Evolutionary conservation across 2,888 invertebrate species (phyloP).

Genomic region (Ligdia adustata): DNA sequence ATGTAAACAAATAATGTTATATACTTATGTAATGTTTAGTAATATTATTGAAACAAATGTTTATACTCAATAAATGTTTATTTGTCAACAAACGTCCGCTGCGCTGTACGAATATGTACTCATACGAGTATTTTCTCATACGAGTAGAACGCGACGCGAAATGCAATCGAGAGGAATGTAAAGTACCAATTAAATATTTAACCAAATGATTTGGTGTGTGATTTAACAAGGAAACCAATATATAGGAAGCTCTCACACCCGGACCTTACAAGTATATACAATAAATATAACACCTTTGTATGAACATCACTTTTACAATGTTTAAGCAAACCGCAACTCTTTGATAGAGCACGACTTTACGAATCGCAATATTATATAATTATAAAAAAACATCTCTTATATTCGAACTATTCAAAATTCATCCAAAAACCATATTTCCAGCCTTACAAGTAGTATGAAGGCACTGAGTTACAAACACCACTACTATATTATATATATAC

Average conservation of each 20-base stretch:
- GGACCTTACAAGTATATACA: slow-evolving; percentile 2
- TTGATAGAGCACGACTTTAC: slow-evolving; percentile 3
- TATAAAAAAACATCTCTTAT: slow-evolving; percentile 43
- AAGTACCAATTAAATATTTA: slow-evolving; percentile 71
- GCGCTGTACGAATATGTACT: slow-evolving; percentile 49
- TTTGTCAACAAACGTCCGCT: slow-evolving; percentile 55
- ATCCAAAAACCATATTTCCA: slow-evolving; percentile 51
- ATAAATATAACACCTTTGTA: slow-evolving; percentile 4
- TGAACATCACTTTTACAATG: slow-evolving; percentile 5
- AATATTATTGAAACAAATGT: slow-evolving; percentile 40
- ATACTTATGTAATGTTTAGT: slow-evolving; percentile 37
- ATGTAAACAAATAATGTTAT: slow-evolving; percentile 43
- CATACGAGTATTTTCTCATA: too few relatives aligned
- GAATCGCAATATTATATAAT: slow-evolving; percentile 25
- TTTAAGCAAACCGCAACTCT: not conserved
- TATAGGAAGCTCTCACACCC: slow-evolving; percentile 41
- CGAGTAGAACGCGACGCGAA: too few relatives aligned
- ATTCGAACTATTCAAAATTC: slow-evolving; percentile 49
- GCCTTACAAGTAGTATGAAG: slow-evolving; percentile 45
- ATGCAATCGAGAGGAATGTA: slow-evolving; percentile 69
- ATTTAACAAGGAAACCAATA: slow-evolving; percentile 41
- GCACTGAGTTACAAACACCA: slow-evolving; percentile 50
- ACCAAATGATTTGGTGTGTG: slow-evolving; percentile 57
- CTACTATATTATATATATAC: slow-evolving; percentile 33
- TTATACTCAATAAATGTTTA: slow-evolving; percentile 65